Percentiles rank a stretch among this genome's conserved stretches.
Evolutionary conservation across 2,113 vertebrate genomes (phyloP).

Genomic region (Taxidea taxus): DNA sequence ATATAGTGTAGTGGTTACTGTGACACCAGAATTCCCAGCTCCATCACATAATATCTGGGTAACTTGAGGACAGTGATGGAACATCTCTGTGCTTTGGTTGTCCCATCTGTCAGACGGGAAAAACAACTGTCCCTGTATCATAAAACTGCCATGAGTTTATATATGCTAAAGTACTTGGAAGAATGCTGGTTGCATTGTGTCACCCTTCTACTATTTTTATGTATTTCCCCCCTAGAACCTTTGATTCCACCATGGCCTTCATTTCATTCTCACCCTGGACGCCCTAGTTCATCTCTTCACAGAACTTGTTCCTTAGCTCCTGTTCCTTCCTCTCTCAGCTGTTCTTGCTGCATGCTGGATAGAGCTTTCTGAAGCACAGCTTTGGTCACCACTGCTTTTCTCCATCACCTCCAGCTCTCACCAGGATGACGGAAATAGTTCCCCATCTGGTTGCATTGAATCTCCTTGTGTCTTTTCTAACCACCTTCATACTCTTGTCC

Average conservation of each 20-base stretch:
- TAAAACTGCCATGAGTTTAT: neutral
- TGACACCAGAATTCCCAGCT: neutral
- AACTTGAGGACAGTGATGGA: neutral
- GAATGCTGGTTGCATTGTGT: neutral
- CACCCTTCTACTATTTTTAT: neutral
- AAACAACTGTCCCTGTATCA: neutral
- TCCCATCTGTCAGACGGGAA: neutral
- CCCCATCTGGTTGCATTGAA: neutral
- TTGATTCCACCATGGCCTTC: neutral
- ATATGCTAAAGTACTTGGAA: neutral
- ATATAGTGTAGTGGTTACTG: neutral
- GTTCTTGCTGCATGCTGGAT: neutral
- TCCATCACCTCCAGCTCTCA: neutral
- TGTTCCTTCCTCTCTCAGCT: neutral
- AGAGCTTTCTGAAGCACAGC: neutral
- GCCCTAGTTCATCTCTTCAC: neutral
- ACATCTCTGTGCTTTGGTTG: neutral
- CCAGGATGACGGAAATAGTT: neutral
- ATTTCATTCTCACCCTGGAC: neutral
- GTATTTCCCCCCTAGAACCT: neutral
- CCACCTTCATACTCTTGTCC: neutral
- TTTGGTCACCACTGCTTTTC: neutral
- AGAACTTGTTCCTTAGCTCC: neutral
- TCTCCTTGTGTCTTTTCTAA: neutral
- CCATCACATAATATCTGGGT: neutral